phyloP scores from a whole-genome alignment of 2,113 vertebrate species.

The Muntiacus reevesi region DNA sequence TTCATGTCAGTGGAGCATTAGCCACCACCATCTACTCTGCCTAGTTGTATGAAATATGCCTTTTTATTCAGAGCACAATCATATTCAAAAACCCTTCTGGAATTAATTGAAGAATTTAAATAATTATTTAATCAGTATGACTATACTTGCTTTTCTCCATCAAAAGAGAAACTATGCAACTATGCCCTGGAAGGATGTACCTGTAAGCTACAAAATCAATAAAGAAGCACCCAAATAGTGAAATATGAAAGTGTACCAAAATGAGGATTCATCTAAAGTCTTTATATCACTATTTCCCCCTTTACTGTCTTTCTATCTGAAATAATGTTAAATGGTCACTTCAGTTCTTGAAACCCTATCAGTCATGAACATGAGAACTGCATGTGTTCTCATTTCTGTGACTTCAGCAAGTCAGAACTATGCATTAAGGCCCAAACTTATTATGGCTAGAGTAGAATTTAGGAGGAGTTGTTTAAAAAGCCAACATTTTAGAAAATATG shows the following conservation, averaged over 20 bases:
- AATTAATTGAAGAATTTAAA: constrained; percentile 47
- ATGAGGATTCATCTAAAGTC: not conserved
- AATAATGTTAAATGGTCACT: not conserved
- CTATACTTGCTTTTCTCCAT: not conserved
- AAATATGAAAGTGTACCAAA: not conserved
- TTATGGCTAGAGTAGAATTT: not conserved
- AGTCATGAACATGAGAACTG: not conserved
- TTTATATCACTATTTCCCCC: not conserved
- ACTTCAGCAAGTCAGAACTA: not conserved
- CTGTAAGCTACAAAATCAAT: not conserved
- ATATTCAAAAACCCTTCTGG: constrained; percentile 21
- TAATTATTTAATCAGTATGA: not conserved
- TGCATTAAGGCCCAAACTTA: not conserved
- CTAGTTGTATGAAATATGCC: not conserved
- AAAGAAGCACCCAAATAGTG: not conserved
- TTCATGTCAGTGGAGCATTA: not conserved
- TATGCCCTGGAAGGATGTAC: not conserved
- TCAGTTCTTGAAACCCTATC: not conserved
- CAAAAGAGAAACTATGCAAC: not conserved
- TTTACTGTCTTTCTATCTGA: not conserved
- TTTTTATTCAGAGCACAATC: not conserved
- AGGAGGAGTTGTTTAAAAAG: not conserved
- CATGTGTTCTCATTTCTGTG: not conserved
- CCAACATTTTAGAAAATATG: constrained; percentile 1
- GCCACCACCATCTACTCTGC: not conserved